Base-by-base conservation (phyloP, 2,797 vertebrate genomes). In the Alectoris magna region DNA sequence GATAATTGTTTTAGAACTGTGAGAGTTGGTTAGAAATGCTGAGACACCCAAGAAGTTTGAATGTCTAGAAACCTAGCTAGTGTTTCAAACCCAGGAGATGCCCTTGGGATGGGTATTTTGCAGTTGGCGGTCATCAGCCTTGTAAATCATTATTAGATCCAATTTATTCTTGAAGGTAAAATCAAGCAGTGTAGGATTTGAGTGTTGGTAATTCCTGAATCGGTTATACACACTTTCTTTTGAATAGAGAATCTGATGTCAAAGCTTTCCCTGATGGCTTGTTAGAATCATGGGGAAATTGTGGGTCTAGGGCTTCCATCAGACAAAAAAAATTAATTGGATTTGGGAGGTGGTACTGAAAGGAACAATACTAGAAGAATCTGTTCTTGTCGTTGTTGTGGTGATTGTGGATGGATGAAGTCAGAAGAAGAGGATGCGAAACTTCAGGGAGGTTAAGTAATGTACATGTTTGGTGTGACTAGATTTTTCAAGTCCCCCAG, bases 121-220 rank as follows among this genome's bases (percentile, higher is more conserved):
- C 41, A 82, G 36, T 7, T 85, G 41, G 34, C 72, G 68, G 55
- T 59, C 69, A 68, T 6, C 22, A 86, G 11, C 51, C 39, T 78
- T 39, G 3, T 56, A 87, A 76, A 18, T 80, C 39, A 64, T 59
- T 38, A 74, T 18, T 77, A 63, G 10, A 41, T 11, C 43, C 7
- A 38, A 24, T 78, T 87, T 72, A 70, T 91, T 90, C 81, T 64
- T 86, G 70, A 70, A 90, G 46, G 41, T 81, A 81, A 55, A 91
- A 93, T 90, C 75, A 69, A 88, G 16, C 29, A 77, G 29, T 9
- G 53, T 38, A 51, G 14, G 14, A 67, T 93, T 91, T 89, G 66
- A 72, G 41, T 91, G 81, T 26, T 85, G 84, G 15, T 70, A 74
- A 77, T 60, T 84, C 39, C 70, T 87, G 84, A 91, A 94, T 87